phyloP scores from a whole-genome alignment of 2,888 invertebrate species.

The Tipula vernalis region DNA sequence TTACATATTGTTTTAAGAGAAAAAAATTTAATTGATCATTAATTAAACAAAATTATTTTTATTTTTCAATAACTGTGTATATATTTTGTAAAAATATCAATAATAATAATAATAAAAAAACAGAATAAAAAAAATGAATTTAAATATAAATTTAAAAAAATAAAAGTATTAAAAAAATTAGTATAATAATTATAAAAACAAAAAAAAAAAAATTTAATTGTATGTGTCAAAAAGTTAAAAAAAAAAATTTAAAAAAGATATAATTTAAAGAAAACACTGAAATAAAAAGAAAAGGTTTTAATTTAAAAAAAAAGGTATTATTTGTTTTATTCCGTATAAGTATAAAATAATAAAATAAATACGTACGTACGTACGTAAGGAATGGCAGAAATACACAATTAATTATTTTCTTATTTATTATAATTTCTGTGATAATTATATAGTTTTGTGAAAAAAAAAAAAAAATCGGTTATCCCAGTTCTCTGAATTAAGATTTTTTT shows the following conservation, averaged over 20 bases:
- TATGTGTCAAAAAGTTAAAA: not conserved
- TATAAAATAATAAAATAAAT: not conserved
- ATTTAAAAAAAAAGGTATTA: not conserved
- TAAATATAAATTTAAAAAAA: not conserved
- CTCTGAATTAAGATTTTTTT: not conserved
- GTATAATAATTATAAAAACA: not conserved
- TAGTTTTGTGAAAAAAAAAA: not conserved
- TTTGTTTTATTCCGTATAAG: not conserved
- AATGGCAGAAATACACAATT: not conserved
- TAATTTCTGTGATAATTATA: not conserved
- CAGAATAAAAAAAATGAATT: not conserved
- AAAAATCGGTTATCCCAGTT: not conserved
- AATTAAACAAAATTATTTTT: not conserved
- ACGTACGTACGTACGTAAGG: not conserved
- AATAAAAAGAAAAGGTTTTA: not conserved
- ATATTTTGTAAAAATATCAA: not conserved
- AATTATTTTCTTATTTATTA: not conserved
- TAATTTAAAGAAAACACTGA: not conserved
- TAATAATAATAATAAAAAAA: not conserved
- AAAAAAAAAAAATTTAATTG: not conserved
- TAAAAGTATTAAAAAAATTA: not conserved
- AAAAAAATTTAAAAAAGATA: not conserved
- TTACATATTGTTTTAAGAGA: not conserved
- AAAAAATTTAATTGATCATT: not conserved
- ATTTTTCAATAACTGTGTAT: not conserved